Base-by-base conservation (phyloP, 1,140 invertebrate species). In the Uloborus diversus region DNA sequence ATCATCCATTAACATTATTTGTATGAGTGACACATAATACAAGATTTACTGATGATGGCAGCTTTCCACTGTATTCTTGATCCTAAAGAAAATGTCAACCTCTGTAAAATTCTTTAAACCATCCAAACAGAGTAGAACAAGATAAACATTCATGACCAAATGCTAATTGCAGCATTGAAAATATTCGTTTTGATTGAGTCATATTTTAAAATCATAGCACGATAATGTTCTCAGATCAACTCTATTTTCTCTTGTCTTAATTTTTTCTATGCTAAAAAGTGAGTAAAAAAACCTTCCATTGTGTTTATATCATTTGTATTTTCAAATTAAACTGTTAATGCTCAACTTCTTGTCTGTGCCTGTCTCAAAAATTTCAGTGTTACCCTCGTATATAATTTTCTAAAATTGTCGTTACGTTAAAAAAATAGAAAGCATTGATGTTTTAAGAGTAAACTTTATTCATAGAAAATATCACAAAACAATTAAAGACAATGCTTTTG, bases 311-410 rank as follows among this genome's bases (percentile, higher is more conserved):
- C 11, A 2, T 62, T 62, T 62, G 30, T 33, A 62, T 33, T 30
- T 33, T 17, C 32, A 62, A 32, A 62, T 62, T 33, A 33, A 62
- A 62, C 59, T n/a, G 30, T 33, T 62, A 62, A 17, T 62, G n/a
- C n/a, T n/a, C n/a, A n/a, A n/a, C n/a, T n/a, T n/a, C n/a, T n/a
- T n/a, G n/a, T n/a, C n/a, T n/a, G n/a, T n/a, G n/a, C n/a, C n/a
- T n/a, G n/a, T n/a, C n/a, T n/a, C n/a, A n/a, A n/a, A n/a, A n/a
- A n/a, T n/a, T n/a, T n/a, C n/a, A n/a, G n/a, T n/a, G n/a, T n/a
- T n/a, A n/a, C n/a, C n/a, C n/a, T n/a, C n/a, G n/a, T n/a, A n/a
- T n/a, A n/a, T n/a, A n/a, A n/a, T n/a, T n/a, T n/a, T n/a, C n/a
- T n/a, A n/a, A n/a, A n/a, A n/a, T n/a, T n/a, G n/a, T n/a, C n/a